phyloP scores from a whole-genome alignment of 2,888 invertebrate genomes.

The Aleiodes alternator region DNA sequence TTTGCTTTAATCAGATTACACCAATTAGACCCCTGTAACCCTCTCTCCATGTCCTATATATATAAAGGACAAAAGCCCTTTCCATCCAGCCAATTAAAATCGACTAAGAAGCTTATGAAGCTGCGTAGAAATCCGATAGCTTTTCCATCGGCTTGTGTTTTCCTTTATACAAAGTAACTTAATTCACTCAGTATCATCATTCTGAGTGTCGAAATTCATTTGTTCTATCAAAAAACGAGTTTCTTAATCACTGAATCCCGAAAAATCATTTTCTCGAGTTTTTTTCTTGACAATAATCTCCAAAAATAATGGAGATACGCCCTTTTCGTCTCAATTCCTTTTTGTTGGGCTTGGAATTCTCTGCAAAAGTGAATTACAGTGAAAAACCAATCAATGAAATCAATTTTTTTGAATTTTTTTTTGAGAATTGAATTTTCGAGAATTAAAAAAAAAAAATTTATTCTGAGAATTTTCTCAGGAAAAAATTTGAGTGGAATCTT shows the following conservation, averaged over 20 bases:
- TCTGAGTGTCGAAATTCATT: too few relatives aligned
- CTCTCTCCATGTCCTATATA: conserved; percentile 17
- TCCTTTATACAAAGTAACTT: too few relatives aligned
- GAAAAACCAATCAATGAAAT: too few relatives aligned
- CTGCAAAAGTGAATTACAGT: neutral
- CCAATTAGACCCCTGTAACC: conserved; percentile 45
- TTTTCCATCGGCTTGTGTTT: neutral
- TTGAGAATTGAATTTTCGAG: too few relatives aligned
- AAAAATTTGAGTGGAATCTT: too few relatives aligned
- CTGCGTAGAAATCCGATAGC: conserved; percentile 6
- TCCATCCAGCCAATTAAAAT: conserved; percentile 58
- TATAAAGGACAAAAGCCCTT: conserved; percentile 30
- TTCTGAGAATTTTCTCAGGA: too few relatives aligned
- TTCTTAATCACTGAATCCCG: neutral
- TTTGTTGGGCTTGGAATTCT: too few relatives aligned
- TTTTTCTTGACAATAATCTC: neutral
- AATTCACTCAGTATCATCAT: too few relatives aligned
- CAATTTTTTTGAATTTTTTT: too few relatives aligned
- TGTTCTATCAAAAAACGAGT: neutral
- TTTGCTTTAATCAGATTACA: conserved; percentile 47
- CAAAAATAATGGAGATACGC: too few relatives aligned
- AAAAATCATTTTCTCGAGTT: neutral
- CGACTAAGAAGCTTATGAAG: conserved; percentile 57
- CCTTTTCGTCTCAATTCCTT: too few relatives aligned
- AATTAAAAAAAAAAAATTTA: neutral